phyloP scores from a whole-genome alignment of 2,888 invertebrate genomes.

The Drosophila anceps region DNA sequence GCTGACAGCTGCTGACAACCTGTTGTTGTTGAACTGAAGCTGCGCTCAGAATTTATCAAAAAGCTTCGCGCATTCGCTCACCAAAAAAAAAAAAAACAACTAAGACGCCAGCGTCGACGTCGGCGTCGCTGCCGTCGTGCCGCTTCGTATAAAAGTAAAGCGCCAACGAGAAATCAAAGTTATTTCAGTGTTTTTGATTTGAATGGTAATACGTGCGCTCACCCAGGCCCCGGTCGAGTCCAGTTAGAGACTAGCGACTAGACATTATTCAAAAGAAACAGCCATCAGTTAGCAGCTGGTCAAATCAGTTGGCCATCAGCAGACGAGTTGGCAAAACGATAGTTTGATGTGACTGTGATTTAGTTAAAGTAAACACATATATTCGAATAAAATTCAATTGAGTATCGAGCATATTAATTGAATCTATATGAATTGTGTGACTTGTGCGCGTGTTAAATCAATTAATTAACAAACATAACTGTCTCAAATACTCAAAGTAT shows the following conservation, averaged over 20 bases:
- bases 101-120: conserved; percentile 35
- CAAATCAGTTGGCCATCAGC: conserved; percentile 53
- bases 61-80: conserved; percentile 65
- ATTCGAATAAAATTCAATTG: conserved; percentile 20
- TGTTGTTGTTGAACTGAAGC: conserved; percentile 53
- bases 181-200: conserved; percentile 85
- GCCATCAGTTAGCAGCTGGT: conserved; percentile 46
- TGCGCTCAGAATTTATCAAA: conserved; percentile 75
- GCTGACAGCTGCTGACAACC: conserved; percentile 53
- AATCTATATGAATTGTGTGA: conserved; percentile 30
- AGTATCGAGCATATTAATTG: conserved; percentile 12
- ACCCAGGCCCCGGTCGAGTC: conserved; percentile 69
- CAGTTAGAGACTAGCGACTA: conserved; percentile 36
- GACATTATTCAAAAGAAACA: conserved; percentile 27
- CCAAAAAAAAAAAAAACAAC: conserved; percentile 13
- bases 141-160: conserved; percentile 85
- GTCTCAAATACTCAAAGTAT: conserved; percentile 32
- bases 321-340: conserved; percentile 36
- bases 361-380: conserved; percentile 29
- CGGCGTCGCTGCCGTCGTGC: conserved; percentile 35
- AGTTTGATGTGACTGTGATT: conserved; percentile 44
- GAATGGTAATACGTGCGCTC: conserved; percentile 81
- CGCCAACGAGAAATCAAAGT: conserved; percentile 83
- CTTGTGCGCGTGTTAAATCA: conserved; percentile 43
- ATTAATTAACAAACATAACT: conserved; percentile 28